Evolutionary conservation across 2,888 invertebrate genomes (phyloP).

Genomic region (Agrotis ipsilon): DNA sequence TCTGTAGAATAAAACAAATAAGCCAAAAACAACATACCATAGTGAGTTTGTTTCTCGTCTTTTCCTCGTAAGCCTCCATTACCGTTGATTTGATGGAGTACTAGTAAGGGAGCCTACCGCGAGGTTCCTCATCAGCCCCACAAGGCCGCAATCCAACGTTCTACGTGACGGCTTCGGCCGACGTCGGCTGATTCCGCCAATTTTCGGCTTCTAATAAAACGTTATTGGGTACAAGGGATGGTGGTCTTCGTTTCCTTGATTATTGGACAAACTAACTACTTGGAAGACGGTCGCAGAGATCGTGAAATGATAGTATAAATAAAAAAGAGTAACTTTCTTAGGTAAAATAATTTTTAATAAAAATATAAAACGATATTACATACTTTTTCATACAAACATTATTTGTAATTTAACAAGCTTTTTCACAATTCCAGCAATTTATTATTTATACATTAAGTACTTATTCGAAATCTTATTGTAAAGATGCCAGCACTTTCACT

Average conservation of each 20-base stretch:
- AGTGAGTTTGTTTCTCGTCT: conserved; percentile 19
- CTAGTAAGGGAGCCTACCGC: conserved; percentile 11
- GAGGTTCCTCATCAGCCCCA: conserved; percentile 41
- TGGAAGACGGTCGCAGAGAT: no score
- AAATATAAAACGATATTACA: conserved; percentile 47
- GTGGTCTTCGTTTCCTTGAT: conserved; percentile 19
- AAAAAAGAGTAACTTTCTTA: background rate
- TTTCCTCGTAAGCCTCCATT: conserved; percentile 42
- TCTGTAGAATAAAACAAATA: background rate
- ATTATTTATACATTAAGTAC: no score
- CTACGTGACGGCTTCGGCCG: conserved; percentile 60
- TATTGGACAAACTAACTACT: background rate
- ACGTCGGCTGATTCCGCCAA: conserved; percentile 46
- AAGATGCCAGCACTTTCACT: no score
- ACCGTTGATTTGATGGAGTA: conserved; percentile 54
- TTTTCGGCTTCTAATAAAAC: conserved; percentile 39
- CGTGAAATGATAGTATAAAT: background rate
- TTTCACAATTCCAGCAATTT: background rate
- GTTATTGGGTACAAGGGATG: conserved; percentile 23
- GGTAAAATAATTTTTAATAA: conserved; percentile 33
- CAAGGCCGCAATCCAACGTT: conserved; percentile 36
- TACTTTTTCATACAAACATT: background rate
- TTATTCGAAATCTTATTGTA: no score
- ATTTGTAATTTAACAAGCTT: background rate
- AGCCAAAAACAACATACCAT: background rate